phyloP scores from a whole-genome alignment of 2,797 vertebrate genomes.

The Sciurus carolinensis region DNA sequence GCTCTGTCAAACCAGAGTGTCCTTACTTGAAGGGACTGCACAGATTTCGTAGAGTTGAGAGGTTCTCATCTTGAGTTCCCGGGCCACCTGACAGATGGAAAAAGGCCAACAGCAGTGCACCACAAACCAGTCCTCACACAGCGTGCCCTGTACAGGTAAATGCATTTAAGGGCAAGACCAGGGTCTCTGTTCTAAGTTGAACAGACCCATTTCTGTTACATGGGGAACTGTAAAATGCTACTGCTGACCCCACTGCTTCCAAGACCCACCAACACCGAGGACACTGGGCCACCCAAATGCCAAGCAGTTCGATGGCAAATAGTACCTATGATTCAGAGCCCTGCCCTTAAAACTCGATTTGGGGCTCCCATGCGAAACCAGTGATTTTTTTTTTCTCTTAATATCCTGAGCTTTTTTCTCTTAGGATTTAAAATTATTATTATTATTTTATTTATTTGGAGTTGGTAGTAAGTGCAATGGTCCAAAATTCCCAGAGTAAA shows the following conservation, averaged over 20 bases:
- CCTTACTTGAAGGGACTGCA: slow-evolving; percentile 79
- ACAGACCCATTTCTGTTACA: neutral
- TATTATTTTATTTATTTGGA: slow-evolving; percentile 10
- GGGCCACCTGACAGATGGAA: slow-evolving; percentile 92
- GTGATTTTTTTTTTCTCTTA: neutral
- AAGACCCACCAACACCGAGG: neutral
- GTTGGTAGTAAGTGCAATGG: neutral
- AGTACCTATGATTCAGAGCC: neutral
- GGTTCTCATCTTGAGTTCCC: slow-evolving; percentile 92
- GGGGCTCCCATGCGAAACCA: neutral
- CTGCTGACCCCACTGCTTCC: neutral
- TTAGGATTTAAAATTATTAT: neutral
- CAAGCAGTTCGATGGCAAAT: neutral
- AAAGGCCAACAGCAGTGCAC: slow-evolving; percentile 92
- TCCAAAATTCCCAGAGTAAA: slow-evolving; percentile 43
- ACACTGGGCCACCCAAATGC: neutral
- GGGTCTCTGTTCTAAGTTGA: neutral
- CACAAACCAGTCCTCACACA: slow-evolving; percentile 91
- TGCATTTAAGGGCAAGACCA: neutral
- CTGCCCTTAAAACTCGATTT: neutral
- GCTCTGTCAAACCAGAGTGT: slow-evolving; percentile 51
- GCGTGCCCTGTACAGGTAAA: slow-evolving; percentile 87
- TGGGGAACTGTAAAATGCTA: too few species aligned
- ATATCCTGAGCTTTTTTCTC: neutral
- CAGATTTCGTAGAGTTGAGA: slow-evolving; percentile 91